Conservation (phyloP, 2,888 invertebrate genomes). For the Crioceris asparagi region DNA sequence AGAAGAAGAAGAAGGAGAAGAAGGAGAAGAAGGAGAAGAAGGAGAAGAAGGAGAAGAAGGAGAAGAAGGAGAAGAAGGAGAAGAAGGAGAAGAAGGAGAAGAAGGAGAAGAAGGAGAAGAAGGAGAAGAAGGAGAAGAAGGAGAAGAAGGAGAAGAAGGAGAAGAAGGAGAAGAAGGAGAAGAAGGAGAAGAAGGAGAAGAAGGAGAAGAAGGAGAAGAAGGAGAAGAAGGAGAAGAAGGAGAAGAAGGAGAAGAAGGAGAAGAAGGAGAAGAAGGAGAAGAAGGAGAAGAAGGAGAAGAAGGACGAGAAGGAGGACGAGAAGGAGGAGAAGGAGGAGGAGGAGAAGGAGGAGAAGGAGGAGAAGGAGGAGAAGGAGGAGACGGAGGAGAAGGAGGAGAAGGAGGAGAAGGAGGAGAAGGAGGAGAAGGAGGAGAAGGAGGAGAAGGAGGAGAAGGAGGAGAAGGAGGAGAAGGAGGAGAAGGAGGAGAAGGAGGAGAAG, state of each 20-base stretch:
- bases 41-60: not conserved
- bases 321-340: not conserved
- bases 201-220: not conserved
- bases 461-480: not conserved
- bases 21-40: not conserved
- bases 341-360: constrained; percentile 4
- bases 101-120: not conserved
- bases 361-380: constrained; percentile 14
- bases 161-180: not conserved
- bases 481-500: not conserved
- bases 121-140: not conserved
- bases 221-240: not conserved
- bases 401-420: not conserved
- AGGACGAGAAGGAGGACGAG: not conserved
- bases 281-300: not conserved
- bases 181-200: not conserved
- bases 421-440: not conserved
- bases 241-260: not conserved
- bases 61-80: not conserved
- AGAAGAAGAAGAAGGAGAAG: not conserved
- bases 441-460: not conserved
- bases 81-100: constrained; percentile 1
- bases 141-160: not conserved
- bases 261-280: not conserved
- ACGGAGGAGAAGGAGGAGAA: not conserved